Evolutionary conservation across 2,888 invertebrate genomes (phyloP), one percentile per base, ranked within the genome.

Genomic region (Pollenia amentaria): DNA sequence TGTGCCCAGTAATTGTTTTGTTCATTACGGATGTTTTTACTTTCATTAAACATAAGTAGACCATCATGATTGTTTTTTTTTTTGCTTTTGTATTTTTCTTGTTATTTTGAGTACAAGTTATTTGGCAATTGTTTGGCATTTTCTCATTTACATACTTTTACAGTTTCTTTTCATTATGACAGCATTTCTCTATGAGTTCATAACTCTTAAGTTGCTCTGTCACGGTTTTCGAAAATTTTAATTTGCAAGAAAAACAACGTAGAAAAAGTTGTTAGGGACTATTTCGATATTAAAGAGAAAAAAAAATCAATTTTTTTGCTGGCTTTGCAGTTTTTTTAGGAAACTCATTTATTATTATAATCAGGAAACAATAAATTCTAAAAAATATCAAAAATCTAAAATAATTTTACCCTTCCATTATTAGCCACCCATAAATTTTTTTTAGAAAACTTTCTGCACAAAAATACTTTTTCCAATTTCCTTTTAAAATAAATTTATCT

Each of bases 111-210:
- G n/a, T 42, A 76, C 46, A 81, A 65, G 77, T 60, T 70, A 40
- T 67, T 76, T 81, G 81, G 72, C 81, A 85, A 82, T 62, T 79
- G 21, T 55, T 64, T 53, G 42, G 12, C 38, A 77, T 57, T 21
- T 40, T 62, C 69, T 55, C 62, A 73, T 75, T 77, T 77, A 81
- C 57, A 77, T 60, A 76, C 48, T 85, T 72, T 42, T 70, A 14
- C 40, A 81, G 64, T 73, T 69, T 78, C n/a, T 67, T 48, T 69
- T 84, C 69, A 84, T 70, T 80, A 70, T 80, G 55, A 72, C 42
- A 77, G 44, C 72, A 60, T 80, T 70, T n/a, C 16, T 78, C 75
- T 70, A 72, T 77, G 48, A 64, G 57, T 73, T 40, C 29, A 44
- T 44, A 62, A 72, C 44, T 60, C 18, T 60, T 53, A 42, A 62